phyloP scores from a whole-genome alignment of 2,888 invertebrate genomes.

The Brassicogethes aeneus region DNA sequence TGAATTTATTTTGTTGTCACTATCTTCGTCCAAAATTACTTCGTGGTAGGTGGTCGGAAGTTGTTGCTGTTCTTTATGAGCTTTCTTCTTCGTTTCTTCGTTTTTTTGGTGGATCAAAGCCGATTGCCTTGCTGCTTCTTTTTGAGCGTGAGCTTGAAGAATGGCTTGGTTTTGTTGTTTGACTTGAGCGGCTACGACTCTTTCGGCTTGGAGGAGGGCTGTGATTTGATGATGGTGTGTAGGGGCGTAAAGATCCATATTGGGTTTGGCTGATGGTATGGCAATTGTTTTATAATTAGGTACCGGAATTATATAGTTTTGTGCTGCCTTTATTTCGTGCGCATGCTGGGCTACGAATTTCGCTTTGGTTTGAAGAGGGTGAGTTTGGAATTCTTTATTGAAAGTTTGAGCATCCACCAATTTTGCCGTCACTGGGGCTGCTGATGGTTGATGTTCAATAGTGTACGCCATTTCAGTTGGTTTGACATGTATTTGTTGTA shows the following conservation, averaged over 20 bases:
- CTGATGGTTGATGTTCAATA: not conserved
- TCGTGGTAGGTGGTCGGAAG: slow-evolving; percentile 9
- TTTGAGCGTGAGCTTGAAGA: slow-evolving; percentile 6
- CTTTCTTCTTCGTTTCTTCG: too few species aligned
- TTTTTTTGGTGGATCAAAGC: not conserved
- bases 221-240: slow-evolving; percentile 15
- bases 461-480: too few species aligned
- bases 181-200: slow-evolving; percentile 10
- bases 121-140: slow-evolving; percentile 6
- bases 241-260: slow-evolving; percentile 16
- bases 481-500: too few species aligned
- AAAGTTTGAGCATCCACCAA: not conserved
- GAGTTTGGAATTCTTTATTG: too few species aligned
- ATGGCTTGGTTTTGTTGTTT: slow-evolving; percentile 7
- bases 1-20: slow-evolving; percentile 7
- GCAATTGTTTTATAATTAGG: not conserved
- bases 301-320: not conserved
- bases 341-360: too few species aligned
- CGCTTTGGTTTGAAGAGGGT: too few species aligned
- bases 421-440: not conserved
- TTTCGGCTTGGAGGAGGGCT: slow-evolving; percentile 12
- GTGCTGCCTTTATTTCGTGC: not conserved
- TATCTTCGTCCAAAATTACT: slow-evolving; percentile 9
- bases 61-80: not conserved
- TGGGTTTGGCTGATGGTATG: not conserved